Evolutionary conservation across 2,797 vertebrate species (phyloP).

Genomic region (Buphagus erythrorhynchus): DNA sequence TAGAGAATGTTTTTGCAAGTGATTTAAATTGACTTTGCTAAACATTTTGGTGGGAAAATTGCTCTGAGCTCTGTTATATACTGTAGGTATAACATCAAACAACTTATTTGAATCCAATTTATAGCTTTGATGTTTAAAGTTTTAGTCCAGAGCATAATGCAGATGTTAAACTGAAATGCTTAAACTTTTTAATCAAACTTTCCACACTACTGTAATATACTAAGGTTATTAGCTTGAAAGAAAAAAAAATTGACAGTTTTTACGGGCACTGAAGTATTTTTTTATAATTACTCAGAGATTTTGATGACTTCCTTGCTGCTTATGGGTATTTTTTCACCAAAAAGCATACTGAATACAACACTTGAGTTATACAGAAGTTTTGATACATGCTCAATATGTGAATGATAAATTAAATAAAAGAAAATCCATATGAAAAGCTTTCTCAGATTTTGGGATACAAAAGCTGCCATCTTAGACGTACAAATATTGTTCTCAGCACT

Average conservation of each 20-base stretch:
- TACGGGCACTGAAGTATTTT: background rate
- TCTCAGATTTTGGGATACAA: background rate
- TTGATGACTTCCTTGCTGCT: background rate
- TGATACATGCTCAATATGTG: background rate
- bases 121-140: constrained; percentile 68
- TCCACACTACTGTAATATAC: background rate
- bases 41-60: constrained; percentile 59
- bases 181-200: constrained; percentile 68
- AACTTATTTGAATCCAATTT: constrained; percentile 65
- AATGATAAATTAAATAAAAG: background rate
- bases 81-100: constrained; percentile 67
- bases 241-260: background rate
- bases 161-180: constrained; percentile 55
- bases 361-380: background rate
- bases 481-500: background rate
- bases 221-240: constrained; percentile 35
- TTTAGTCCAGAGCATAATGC: constrained; percentile 52
- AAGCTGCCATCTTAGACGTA: background rate
- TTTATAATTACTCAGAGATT: background rate
- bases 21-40: constrained; percentile 68
- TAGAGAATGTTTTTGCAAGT: constrained; percentile 40
- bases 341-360: background rate
- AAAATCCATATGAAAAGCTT: background rate
- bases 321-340: background rate
- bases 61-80: constrained; percentile 55